phyloP scores from a whole-genome alignment of 1,140 invertebrate species.

The Caerostris extrusa region DNA sequence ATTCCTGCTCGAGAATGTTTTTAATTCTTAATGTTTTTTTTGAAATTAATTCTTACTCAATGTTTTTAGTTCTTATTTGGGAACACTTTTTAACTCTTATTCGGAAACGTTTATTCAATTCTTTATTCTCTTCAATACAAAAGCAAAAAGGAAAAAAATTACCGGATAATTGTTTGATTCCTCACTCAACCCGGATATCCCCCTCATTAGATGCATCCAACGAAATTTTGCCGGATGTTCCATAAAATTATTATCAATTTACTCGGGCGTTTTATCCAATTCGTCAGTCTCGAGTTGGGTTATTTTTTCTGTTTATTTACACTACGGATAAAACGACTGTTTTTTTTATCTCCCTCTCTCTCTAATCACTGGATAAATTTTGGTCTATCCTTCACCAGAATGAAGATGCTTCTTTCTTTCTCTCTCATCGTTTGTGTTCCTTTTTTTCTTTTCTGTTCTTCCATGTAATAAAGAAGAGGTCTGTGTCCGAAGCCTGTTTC shows the following conservation, averaged over 20 bases:
- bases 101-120: background rate
- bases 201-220: background rate
- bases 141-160: background rate
- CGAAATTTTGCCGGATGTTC: conserved; percentile 6
- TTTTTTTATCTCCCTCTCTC: background rate
- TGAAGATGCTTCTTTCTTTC: conserved; percentile 32
- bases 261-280: background rate
- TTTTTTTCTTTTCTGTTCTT: background rate
- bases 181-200: background rate
- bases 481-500: background rate
- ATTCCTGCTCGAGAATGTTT: too few relatives aligned
- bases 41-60: too few relatives aligned
- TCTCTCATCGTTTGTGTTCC: background rate
- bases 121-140: background rate
- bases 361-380: conserved; percentile 25
- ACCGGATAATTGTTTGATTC: background rate
- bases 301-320: conserved; percentile 29
- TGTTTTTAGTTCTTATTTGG: too few relatives aligned
- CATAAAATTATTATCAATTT: conserved; percentile 26
- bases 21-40: too few relatives aligned
- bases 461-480: background rate
- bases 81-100: too few relatives aligned
- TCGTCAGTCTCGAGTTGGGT: background rate
- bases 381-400: conserved; percentile 10
- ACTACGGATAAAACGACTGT: background rate